These are phyloP conservation scores for Microtus richardsoni DNA, from an alignment of 2,113 vertebrate genomes.

Conservation along the genomic window DNA sequence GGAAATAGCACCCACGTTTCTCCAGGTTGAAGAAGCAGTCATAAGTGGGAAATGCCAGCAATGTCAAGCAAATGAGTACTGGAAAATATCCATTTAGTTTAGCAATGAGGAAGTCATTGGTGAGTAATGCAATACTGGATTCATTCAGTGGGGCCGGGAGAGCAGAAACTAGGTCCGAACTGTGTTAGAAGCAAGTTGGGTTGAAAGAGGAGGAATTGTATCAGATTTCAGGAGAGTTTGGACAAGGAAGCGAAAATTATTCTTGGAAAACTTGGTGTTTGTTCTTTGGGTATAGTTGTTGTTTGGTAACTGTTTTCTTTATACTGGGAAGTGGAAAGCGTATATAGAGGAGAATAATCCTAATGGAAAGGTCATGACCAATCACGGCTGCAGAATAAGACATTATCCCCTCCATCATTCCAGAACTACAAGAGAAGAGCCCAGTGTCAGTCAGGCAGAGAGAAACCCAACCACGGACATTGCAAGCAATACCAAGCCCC, in stretches of 20 bases:
- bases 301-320: background rate
- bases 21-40: background rate
- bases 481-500: no score
- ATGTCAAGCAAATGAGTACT: background rate
- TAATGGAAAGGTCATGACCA: background rate
- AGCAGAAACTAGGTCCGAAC: slow-evolving; percentile 32
- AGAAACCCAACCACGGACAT: background rate
- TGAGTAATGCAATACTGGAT: background rate
- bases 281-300: background rate
- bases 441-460: background rate
- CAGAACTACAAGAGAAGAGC: background rate
- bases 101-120: background rate
- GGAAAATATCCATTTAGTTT: background rate
- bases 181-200: background rate
- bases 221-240: background rate
- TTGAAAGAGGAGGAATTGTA: background rate
- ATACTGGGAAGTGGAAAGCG: background rate
- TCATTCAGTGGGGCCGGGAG: background rate
- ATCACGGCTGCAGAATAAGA: background rate
- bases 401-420: background rate
- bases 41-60: background rate
- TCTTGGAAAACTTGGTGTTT: background rate
- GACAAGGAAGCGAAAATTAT: background rate
- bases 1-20: background rate
- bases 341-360: background rate